Conservation (phyloP, 2,888 invertebrate species). For the Brachyptera putata region DNA sequence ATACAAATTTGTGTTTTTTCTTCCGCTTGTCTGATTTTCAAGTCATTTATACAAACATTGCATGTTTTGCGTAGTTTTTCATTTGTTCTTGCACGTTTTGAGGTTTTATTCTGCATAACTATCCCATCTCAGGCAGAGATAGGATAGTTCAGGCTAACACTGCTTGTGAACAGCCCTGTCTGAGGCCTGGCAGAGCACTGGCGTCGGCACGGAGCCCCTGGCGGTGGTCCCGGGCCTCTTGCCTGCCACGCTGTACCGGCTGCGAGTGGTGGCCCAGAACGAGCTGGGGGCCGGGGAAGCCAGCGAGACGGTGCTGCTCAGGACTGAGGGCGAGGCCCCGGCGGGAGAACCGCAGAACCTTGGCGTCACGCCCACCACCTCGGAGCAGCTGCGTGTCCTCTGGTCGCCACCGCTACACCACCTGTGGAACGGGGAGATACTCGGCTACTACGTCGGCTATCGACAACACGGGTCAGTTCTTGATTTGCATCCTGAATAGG, state of each 20-base stretch:
- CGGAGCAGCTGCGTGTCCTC: conserved; percentile 38
- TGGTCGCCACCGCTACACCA: conserved; percentile 39
- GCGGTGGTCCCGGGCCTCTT: conserved; percentile 39
- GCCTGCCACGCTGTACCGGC: conserved; percentile 44
- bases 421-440: conserved; percentile 39
- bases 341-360: conserved; percentile 43
- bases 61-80: too few relatives aligned
- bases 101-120: too few relatives aligned
- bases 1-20: too few relatives aligned
- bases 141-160: too few relatives aligned
- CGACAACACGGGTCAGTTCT: conserved; percentile 35
- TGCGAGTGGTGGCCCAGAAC: conserved; percentile 45
- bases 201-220: conserved; percentile 36
- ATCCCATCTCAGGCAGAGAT: too few relatives aligned
- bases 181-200: conserved; percentile 32
- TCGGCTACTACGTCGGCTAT: conserved; percentile 40
- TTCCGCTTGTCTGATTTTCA: too few relatives aligned
- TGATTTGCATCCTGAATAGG: too few relatives aligned
- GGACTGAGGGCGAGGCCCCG: conserved; percentile 44
- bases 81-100: too few relatives aligned
- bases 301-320: conserved; percentile 39
- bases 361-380: conserved; percentile 38
- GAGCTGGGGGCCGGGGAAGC: conserved; percentile 43
- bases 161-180: conserved; percentile 12
- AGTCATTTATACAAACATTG: too few relatives aligned